Conservation (phyloP, 2,113 vertebrate species). For the Oncorhynchus keta region DNA sequence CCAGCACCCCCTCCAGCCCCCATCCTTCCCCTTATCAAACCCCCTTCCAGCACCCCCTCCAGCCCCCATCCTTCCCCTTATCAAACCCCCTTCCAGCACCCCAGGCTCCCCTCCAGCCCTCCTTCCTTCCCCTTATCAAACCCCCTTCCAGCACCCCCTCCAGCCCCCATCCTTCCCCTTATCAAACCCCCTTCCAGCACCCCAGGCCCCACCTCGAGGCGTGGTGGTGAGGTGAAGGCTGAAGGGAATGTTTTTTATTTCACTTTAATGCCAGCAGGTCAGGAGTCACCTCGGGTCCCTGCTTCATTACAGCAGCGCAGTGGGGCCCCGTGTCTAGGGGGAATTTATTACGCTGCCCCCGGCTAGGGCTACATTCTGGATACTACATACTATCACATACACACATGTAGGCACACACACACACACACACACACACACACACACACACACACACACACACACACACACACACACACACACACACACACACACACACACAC, state of each 20-base stretch:
- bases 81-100: background rate
- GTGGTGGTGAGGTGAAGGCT: slow-evolving; percentile 40
- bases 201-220: slow-evolving; percentile 34
- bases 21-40: too few relatives aligned
- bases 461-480: background rate
- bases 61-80: too few relatives aligned
- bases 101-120: slow-evolving; percentile 10
- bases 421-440: background rate
- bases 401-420: background rate
- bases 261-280: slow-evolving; percentile 65
- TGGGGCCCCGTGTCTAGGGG: slow-evolving; percentile 69
- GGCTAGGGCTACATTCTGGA: slow-evolving; percentile 7
- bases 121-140: too few relatives aligned
- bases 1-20: slow-evolving; percentile 1
- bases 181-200: background rate
- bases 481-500: background rate
- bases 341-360: slow-evolving; percentile 72
- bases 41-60: background rate
- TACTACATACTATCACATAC: slow-evolving; percentile 16
- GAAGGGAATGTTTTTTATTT: slow-evolving; percentile 73
- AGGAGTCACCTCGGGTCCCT: slow-evolving; percentile 62
- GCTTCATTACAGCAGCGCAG: slow-evolving; percentile 79
- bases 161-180: too few relatives aligned
- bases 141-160: too few relatives aligned
- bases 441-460: background rate